A percentile compares a stretch with the other conserved stretches of the same genome.
Conservation (phyloP, 2,113 vertebrate genomes). For the Phylloscopus trochilus region DNA sequence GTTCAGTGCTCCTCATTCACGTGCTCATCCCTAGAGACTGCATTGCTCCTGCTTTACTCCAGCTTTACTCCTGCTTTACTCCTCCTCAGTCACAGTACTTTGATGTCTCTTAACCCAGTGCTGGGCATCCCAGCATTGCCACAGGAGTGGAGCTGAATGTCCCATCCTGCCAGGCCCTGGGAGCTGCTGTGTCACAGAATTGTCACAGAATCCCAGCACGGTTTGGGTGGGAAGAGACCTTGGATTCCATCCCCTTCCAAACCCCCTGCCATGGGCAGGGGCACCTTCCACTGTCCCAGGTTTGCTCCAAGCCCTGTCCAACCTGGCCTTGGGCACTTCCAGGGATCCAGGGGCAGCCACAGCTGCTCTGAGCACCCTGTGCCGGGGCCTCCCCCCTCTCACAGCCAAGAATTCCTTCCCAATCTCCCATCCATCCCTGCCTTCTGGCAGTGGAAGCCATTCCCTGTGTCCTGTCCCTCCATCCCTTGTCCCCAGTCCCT, state of each 20-base stretch:
- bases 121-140: background rate
- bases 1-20: constrained; percentile 55
- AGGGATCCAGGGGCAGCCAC: background rate
- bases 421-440: accelerated
- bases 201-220: background rate
- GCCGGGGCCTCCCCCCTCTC: accelerated
- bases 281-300: accelerated
- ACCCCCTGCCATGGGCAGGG: background rate
- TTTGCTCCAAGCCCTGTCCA: accelerated
- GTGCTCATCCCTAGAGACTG: constrained; percentile 34
- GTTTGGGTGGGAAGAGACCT: background rate
- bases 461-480: background rate
- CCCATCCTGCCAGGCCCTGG: background rate
- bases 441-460: background rate
- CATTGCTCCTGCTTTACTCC: background rate
- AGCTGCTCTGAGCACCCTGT: background rate
- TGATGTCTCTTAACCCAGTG: background rate
- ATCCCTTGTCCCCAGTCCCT: background rate
- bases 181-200: background rate
- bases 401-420: accelerated
- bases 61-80: background rate
- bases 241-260: background rate
- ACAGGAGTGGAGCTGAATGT: accelerated
- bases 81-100: background rate
- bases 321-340: accelerated